Evolutionary conservation across 2,797 vertebrate species (phyloP).

Genomic region (Salarias fasciatus): DNA sequence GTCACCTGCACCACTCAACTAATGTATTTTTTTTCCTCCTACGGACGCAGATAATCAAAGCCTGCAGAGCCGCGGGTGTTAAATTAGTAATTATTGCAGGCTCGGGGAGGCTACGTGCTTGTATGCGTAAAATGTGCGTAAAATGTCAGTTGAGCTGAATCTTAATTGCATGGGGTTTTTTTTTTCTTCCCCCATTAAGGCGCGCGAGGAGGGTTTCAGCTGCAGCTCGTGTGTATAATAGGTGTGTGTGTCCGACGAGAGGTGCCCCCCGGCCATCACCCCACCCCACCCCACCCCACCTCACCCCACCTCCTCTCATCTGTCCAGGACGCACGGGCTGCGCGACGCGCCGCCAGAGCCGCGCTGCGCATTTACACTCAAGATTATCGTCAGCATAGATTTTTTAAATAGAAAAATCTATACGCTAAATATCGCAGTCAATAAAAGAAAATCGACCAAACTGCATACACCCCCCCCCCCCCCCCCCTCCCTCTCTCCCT

Average conservation of each 20-base stretch:
- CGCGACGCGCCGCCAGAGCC: slow-evolving; percentile 58
- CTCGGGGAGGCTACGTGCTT: slow-evolving; percentile 10
- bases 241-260: slow-evolving; percentile 22
- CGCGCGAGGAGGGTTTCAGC: background rate
- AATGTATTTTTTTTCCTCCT: slow-evolving; percentile 18
- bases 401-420: slow-evolving; percentile 89
- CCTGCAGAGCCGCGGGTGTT: slow-evolving; percentile 33
- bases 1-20: slow-evolving; percentile 65
- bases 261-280: slow-evolving; percentile 39
- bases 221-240: slow-evolving; percentile 1
- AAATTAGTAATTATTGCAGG: slow-evolving; percentile 57
- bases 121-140: slow-evolving; percentile 58
- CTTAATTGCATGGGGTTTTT: slow-evolving; percentile 38
- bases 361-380: slow-evolving; percentile 76
- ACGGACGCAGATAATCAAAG: slow-evolving; percentile 55
- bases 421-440: slow-evolving; percentile 87
- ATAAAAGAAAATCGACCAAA: slow-evolving; percentile 80
- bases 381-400: slow-evolving; percentile 85
- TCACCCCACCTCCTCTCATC: slow-evolving; percentile 1
- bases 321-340: slow-evolving; percentile 13
- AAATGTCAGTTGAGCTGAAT: slow-evolving; percentile 60
- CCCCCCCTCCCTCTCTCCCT: slow-evolving; percentile 3
- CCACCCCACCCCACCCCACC: slow-evolving; percentile 6
- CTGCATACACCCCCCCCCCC: slow-evolving; percentile 1
- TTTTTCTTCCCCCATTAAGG: slow-evolving; percentile 36